Evolutionary conservation across 1,140 invertebrate species (phyloP).

Genomic region (Antheraea pernyi): DNA sequence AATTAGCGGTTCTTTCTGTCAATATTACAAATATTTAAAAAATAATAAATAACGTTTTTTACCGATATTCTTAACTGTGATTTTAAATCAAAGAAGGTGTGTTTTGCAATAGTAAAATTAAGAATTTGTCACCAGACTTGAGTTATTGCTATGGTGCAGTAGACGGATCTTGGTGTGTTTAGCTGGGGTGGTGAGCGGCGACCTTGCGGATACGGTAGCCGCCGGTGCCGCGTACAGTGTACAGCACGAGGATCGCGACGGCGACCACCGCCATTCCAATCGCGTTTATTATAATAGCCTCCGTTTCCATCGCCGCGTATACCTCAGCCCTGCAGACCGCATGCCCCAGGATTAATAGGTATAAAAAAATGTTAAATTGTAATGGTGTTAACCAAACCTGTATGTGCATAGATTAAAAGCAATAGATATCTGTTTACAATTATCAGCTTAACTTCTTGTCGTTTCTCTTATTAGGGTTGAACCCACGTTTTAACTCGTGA

Average conservation of each 20-base stretch:
- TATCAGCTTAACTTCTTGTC: no score
- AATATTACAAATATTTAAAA: no score
- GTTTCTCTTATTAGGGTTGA: no score
- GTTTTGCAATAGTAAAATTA: neutral
- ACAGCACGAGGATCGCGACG: conserved; percentile 86
- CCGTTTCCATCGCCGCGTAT: conserved; percentile 82
- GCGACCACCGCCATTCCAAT: conserved; percentile 86
- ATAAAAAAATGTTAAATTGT: no score
- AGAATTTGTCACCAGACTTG: conserved; percentile 28
- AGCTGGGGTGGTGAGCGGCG: conserved; percentile 68
- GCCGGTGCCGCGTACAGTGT: conserved; percentile 84
- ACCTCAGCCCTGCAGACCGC: conserved; percentile 74
- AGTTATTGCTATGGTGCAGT: conserved; percentile 25
- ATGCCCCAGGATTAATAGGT: conserved; percentile 9
- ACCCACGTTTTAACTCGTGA: no score
- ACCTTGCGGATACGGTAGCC: conserved; percentile 74
- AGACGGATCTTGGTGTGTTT: conserved; percentile 34
- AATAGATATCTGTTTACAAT: no score
- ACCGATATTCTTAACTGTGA: no score
- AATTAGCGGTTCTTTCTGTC: no score
- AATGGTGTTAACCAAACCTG: no score
- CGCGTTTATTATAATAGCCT: conserved; percentile 88
- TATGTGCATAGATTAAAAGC: no score
- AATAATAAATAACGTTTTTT: no score
- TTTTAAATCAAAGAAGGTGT: neutral